Percentiles rank a stretch among this genome's conserved stretches.
phyloP scores from a whole-genome alignment of 2,797 vertebrate species.

The Anabacerthia variegaticeps region DNA sequence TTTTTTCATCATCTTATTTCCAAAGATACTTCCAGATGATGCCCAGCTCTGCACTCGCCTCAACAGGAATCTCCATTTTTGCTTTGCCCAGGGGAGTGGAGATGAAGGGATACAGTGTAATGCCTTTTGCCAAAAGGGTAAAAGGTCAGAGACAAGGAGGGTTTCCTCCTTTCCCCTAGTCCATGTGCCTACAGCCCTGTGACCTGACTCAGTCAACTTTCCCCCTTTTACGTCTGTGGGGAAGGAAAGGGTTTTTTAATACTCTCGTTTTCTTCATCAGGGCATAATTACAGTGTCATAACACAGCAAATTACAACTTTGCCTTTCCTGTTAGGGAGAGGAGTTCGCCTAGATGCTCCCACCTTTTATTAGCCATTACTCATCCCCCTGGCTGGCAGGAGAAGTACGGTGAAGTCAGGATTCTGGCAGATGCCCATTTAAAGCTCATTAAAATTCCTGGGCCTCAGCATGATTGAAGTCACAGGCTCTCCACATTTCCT shows the following conservation, averaged over 20 bases:
- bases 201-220: not conserved
- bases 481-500: slow-evolving; percentile 70
- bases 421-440: slow-evolving; percentile 79
- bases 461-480: slow-evolving; percentile 73
- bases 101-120: not conserved
- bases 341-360: slow-evolving; percentile 51
- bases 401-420: slow-evolving; percentile 64
- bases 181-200: not conserved
- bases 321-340: slow-evolving; percentile 65
- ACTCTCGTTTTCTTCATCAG: slow-evolving; percentile 48
- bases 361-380: slow-evolving; percentile 73
- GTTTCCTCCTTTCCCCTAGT: not conserved
- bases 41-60: not conserved
- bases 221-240: not conserved
- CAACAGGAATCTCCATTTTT: not conserved
- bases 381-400: slow-evolving; percentile 67
- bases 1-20: not conserved
- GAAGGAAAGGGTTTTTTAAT: slow-evolving; percentile 20
- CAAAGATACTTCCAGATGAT: not conserved
- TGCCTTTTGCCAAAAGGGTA: not conserved
- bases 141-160: not conserved
- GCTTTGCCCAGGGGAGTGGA: not conserved
- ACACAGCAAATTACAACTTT: slow-evolving; percentile 71
- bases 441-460: slow-evolving; percentile 77
- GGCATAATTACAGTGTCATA: slow-evolving; percentile 67